Base-by-base conservation (phyloP, 2,113 vertebrate species). In the Salvelinus alpinus region DNA sequence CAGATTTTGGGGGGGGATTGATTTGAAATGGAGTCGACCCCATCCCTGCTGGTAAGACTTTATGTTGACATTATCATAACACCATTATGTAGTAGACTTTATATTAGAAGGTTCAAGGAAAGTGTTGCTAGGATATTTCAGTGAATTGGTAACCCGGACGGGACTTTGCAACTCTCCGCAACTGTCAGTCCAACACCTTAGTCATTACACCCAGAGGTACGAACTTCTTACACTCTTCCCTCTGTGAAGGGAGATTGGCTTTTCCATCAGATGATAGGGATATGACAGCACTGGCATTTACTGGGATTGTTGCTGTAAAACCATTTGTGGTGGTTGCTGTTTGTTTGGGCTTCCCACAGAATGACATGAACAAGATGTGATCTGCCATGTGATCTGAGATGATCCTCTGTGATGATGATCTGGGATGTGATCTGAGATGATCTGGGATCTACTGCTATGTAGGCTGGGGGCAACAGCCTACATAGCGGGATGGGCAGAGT, bases 281-380 rank as follows among this genome's bases (percentile, higher is more conserved):
- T 34, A 25, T 67, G 20, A 65, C 48, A 25, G 75, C 77, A 59
- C 24, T 34, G 34, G 34, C 34, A 34, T 34, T 34, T 34, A 34
- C 34, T 34, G 34, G 6, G 34, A 7, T 67, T 22, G 22, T 70
- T 1, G 2, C 75, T 29, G 3, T 65, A 65, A 29, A 65, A 47
- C 24, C 25, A 73, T 54, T 65, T 51, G 12, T 64, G 34, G 6
- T 34, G 34, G 34, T 34, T 34, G 34, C 34, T 34, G 34, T 34
- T 34, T 34, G 34, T 62, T 74, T 72, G 25, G 57, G 57, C 38
- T 38, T 7, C 13, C 3, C 62, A 16, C 0, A 16, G 65, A 79
- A 77, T 67, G 69, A 82, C 82, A 84, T 78, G 76, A 82, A 82
- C 59, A 82, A 84, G 73, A 87, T 85, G 69, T 81, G 74, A 81